Conservation (phyloP, 2,113 vertebrate genomes). For the Ceyx margarethae region DNA sequence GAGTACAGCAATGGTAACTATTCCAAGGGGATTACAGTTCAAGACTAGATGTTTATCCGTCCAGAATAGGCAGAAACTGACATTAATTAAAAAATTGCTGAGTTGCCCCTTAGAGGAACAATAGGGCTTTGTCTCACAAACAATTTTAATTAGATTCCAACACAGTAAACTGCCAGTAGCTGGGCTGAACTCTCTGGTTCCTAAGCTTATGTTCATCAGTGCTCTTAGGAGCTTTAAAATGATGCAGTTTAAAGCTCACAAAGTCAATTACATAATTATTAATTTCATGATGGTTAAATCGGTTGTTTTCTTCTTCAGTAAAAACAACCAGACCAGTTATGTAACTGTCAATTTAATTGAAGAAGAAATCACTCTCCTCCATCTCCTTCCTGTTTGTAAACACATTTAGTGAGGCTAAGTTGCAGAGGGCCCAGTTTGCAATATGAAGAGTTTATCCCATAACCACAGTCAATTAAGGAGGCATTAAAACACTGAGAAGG, state of each 20-base stretch:
- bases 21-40: background rate
- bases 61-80: background rate
- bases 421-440: background rate
- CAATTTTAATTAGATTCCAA: constrained; percentile 37
- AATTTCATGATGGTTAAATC: background rate
- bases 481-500: constrained; percentile 9
- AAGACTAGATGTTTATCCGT: background rate
- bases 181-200: constrained; percentile 2
- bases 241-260: background rate
- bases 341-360: constrained; percentile 21
- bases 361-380: background rate
- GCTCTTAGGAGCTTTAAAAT: constrained; percentile 8
- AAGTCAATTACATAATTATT: constrained; percentile 13
- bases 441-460: constrained; percentile 5
- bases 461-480: background rate
- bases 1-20: background rate
- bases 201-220: background rate
- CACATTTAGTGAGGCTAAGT: constrained; percentile 2
- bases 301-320: constrained; percentile 6
- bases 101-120: constrained; percentile 2
- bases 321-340: background rate
- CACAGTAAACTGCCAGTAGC: background rate
- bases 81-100: background rate
- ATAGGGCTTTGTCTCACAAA: background rate
- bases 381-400: constrained; percentile 14